phyloP scores from a whole-genome alignment of 2,797 vertebrate genomes.

The Cossypha caffra region DNA sequence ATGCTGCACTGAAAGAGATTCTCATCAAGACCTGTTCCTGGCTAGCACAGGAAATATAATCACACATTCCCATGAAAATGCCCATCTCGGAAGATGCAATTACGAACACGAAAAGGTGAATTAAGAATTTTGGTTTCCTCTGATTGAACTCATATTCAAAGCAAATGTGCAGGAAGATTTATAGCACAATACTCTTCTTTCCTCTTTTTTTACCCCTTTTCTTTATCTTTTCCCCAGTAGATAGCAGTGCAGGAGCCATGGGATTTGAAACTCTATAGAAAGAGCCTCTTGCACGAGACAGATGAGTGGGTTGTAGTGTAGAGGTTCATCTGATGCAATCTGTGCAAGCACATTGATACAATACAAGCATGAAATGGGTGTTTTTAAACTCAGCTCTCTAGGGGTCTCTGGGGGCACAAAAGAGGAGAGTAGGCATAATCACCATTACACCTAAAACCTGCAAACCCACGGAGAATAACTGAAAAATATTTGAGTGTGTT shows the following conservation, averaged over 20 bases:
- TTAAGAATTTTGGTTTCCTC: not conserved
- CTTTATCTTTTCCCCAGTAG: not conserved
- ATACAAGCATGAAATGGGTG: not conserved
- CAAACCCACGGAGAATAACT: not conserved
- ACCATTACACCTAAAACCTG: not conserved
- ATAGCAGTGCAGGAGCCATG: not conserved
- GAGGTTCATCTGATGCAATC: not conserved
- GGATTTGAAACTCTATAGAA: not conserved
- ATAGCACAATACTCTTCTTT: not conserved
- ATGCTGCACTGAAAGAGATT: not conserved
- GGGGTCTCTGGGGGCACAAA: not conserved
- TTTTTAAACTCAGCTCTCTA: not conserved
- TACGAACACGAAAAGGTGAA: not conserved
- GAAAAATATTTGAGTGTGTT: not conserved
- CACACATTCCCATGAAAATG: not conserved
- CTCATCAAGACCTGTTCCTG: not conserved
- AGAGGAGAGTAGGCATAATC: not conserved
- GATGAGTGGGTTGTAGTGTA: not conserved
- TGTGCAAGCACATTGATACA: not conserved
- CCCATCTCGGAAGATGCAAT: not conserved
- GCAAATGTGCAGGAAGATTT: not conserved
- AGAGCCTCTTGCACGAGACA: not conserved
- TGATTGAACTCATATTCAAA: not conserved
- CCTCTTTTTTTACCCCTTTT: rapidly evolving
- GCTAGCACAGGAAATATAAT: not conserved